phyloP scores from a whole-genome alignment of 2,888 invertebrate species.

The Nymphalis urticae region DNA sequence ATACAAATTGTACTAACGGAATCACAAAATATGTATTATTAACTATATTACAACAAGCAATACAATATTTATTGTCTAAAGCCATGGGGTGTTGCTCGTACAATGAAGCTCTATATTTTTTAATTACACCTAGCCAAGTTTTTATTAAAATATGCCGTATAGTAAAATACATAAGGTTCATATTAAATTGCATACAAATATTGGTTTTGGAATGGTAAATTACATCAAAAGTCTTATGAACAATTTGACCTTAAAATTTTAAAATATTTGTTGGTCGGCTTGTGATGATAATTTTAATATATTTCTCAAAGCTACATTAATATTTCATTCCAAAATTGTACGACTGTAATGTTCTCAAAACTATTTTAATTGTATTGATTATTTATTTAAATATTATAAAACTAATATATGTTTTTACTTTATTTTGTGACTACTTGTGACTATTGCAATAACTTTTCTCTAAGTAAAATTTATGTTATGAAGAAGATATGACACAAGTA shows the following conservation, averaged over 20 bases:
- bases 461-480: background rate
- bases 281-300: slow-evolving; percentile 13
- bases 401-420: background rate
- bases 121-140: background rate
- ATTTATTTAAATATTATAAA: background rate
- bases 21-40: slow-evolving; percentile 17
- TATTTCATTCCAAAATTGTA: slow-evolving; percentile 5
- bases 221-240: slow-evolving; percentile 11
- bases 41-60: slow-evolving; percentile 6
- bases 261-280: slow-evolving; percentile 8
- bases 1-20: slow-evolving; percentile 24
- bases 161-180: background rate
- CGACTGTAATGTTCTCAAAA: background rate
- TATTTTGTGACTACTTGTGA: slow-evolving; percentile 19
- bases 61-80: slow-evolving; percentile 25
- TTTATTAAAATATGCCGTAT: slow-evolving; percentile 15
- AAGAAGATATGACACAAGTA: background rate
- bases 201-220: slow-evolving; percentile 19
- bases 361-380: background rate
- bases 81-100: slow-evolving; percentile 26
- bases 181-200: background rate
- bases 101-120: slow-evolving; percentile 7
- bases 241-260: slow-evolving; percentile 9
- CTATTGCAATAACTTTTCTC: background rate
- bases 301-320: slow-evolving; percentile 3